A percentile compares a stretch with the other conserved stretches of the same genome.
These are phyloP conservation scores for Callipepla squamata DNA, from an alignment of 2,113 vertebrate genomes.

Conservation along the genomic window DNA sequence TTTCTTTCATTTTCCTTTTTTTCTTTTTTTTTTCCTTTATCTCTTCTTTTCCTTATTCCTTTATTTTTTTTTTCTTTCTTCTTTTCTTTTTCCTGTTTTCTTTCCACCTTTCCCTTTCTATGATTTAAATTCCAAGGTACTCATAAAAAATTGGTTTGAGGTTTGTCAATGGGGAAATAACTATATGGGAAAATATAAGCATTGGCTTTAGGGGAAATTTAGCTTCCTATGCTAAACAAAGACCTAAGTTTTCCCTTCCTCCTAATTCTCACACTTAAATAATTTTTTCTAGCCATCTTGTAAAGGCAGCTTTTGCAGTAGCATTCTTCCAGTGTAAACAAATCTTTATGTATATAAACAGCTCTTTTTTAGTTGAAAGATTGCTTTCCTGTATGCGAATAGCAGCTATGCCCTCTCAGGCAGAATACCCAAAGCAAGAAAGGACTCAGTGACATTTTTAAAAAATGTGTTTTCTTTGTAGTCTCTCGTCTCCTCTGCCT, in stretches of 20 bases:
- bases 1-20: neutral
- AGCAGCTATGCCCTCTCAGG: neutral
- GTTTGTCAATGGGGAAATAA: neutral
- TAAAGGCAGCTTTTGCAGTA: neutral
- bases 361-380: neutral
- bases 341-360: neutral
- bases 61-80: neutral
- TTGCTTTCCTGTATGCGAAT: neutral
- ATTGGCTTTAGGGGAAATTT: neutral
- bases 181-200: neutral
- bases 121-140: neutral
- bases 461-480: neutral
- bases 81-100: neutral
- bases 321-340: neutral
- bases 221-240: constrained; percentile 27
- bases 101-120: neutral
- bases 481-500: neutral
- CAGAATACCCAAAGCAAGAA: neutral
- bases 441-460: neutral
- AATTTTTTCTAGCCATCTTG: constrained; percentile 23
- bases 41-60: no score
- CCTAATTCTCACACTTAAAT: neutral
- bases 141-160: neutral
- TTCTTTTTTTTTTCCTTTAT: neutral
- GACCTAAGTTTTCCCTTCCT: constrained; percentile 9